Evolutionary conservation across 1,140 invertebrate species (phyloP).

Genomic region (Drosophila kepulauana): DNA sequence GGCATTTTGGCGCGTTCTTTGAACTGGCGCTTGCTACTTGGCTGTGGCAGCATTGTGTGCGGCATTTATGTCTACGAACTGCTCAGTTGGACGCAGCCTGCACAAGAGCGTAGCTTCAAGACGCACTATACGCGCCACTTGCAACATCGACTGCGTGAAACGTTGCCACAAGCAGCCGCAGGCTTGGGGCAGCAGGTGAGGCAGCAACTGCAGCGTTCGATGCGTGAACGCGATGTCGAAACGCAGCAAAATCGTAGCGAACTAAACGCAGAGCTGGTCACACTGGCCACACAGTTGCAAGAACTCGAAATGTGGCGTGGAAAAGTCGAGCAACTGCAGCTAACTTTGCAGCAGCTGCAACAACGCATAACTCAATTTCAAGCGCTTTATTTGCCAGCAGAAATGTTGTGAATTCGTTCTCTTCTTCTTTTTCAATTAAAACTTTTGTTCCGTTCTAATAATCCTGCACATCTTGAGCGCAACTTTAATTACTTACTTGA

Average conservation of each 20-base stretch:
- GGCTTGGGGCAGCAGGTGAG: conserved; percentile 98
- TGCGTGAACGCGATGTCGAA: background rate
- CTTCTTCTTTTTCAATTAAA: conserved; percentile 37
- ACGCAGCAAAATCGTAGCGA: conserved; percentile 7
- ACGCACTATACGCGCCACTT: conserved; percentile 97
- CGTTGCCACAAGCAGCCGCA: conserved; percentile 96
- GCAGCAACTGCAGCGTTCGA: conserved; percentile 44
- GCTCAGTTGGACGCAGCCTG: conserved; percentile 98
- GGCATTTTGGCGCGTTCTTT: conserved; percentile 97
- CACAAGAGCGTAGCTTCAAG: conserved; percentile 97
- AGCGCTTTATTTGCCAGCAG: conserved; percentile 32
- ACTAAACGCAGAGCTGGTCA: background rate
- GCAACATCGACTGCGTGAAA: conserved; percentile 94
- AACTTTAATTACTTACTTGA: conserved; percentile 73
- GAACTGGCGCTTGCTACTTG: conserved; percentile 96
- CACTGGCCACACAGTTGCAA: background rate
- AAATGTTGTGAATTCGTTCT: conserved; percentile 12
- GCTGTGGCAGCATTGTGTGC: conserved; percentile 93
- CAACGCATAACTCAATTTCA: conserved; percentile 46
- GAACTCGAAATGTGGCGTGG: conserved; percentile 5
- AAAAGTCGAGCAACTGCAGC: conserved; percentile 9
- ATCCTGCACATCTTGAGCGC: conserved; percentile 26
- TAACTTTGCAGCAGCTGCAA: conserved; percentile 19
- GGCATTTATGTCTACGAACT: conserved; percentile 97
- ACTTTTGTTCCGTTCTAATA: conserved; percentile 22